Base-by-base conservation (phyloP, 2,797 vertebrate genomes). In the Knipowitschia caucasica region DNA sequence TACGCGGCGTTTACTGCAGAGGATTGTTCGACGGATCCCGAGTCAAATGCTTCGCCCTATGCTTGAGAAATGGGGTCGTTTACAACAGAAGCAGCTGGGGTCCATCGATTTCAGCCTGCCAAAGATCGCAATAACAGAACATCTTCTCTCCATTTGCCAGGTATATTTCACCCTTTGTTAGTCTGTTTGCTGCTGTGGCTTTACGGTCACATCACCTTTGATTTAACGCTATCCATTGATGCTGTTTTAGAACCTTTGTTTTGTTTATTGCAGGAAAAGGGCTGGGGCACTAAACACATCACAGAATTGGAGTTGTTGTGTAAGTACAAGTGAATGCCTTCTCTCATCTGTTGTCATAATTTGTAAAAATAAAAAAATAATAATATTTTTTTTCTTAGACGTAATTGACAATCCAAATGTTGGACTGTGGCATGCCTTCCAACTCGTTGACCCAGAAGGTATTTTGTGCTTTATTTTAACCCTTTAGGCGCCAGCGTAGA, bases 301-400 rank as follows among this genome's bases (percentile, higher is more conserved):
- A 89, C 92, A 43, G 80, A 89, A 50, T 84, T 99, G 23, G 96
- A 99, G 61, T 89, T 98, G 60, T 78, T 91, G 30, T 92, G 97
- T 98, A 86, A 95, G 95, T 95, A 90, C 80, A 90, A 89, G 92
- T 0, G 26, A 39, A 15, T 31, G 2, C 2, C 4, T 8, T 11
- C 14, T 15, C 14, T 0, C n/a, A 59, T 5, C 36, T 0, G 4
- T 3, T 14, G 21, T 15, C 23, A 53, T 4, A 12, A 20, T 56
- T n/a, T 54, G 5, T 71, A n/a, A 21, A 47, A 27, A 49, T 33
- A n/a, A n/a, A n/a, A n/a, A n/a, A n/a, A n/a, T n/a, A n/a, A n/a
- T n/a, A n/a, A n/a, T n/a, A n/a, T 5, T 14, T 31, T 23, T 8
- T 23, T 2, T 23, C 2, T 50, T 63, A 98, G 97, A 92, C 82